Conservation (phyloP, 1,140 invertebrate species). For the Sinonovacula constricta region DNA sequence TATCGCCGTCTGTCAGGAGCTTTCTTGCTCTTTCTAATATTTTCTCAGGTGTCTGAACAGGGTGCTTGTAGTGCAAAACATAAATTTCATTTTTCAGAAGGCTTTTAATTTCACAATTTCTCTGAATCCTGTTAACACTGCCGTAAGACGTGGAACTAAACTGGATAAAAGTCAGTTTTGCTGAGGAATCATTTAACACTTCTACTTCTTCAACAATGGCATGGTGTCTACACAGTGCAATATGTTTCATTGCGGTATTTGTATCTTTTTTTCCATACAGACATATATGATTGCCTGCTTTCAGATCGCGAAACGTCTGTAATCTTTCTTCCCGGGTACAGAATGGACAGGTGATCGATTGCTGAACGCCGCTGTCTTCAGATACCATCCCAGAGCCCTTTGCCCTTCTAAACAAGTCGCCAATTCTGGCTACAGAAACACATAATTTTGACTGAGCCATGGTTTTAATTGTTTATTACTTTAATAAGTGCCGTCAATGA, state of each 20-base stretch:
- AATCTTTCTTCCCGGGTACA: constrained; percentile 13
- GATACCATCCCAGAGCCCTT: too few species aligned
- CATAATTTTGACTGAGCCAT: too few species aligned
- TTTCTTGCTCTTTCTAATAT: constrained; percentile 7
- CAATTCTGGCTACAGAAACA: too few species aligned
- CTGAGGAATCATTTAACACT: not conserved
- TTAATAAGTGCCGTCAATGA: too few species aligned
- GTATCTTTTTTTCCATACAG: not conserved
- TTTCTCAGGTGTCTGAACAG: not conserved
- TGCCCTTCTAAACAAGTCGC: too few species aligned
- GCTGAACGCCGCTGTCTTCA: too few species aligned
- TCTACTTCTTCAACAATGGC: constrained; percentile 1
- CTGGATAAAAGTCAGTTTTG: constrained; percentile 1
- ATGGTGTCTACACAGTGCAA: constrained; percentile 10
- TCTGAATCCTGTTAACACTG: not conserved
- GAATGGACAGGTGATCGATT: too few species aligned
- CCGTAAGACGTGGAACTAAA: constrained; percentile 16
- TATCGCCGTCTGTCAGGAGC: not conserved
- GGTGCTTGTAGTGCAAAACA: constrained; percentile 17
- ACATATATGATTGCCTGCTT: constrained; percentile 1
- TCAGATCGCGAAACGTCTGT: not conserved
- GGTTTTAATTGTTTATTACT: too few species aligned
- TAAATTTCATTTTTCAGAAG: constrained; percentile 11
- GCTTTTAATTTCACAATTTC: not conserved
- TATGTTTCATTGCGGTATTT: not conserved